Evolutionary conservation across 2,888 invertebrate genomes (phyloP), one percentile per base, ranked within the genome.

Genomic region (Amphipoea lucens): DNA sequence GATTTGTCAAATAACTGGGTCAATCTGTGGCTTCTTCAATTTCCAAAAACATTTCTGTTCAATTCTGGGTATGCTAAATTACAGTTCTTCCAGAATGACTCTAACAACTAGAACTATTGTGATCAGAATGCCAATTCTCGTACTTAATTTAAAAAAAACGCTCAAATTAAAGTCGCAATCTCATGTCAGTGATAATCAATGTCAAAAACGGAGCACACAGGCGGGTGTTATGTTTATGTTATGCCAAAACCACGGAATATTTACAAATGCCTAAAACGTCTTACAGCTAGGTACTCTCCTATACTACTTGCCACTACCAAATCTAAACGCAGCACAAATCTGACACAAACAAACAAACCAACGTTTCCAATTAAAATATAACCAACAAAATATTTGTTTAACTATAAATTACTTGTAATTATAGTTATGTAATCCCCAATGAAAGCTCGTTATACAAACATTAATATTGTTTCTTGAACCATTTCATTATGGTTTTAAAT

Each of bases 321-420:
- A 29, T 42, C 17, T 5, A 79, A 80, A 75, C 75, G 29, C 23
- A 81, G 17, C 23, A 63, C 5, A 69, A 63, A 81, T 40, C 42
- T 6, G 17, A 71, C 23, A 4, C 14, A 72, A 29, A 62, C n/a
- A 79, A 78, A 85, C 76, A 80, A 74, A 84, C 73, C 45, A 83
- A 84, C 70, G 73, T 77, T 86, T 78, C 83, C 76, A 88, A 90
- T 89, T 86, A 87, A 65, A 77, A 78, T 83, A 82, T 78, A 74
- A 81, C 76, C 63, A 80, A 86, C 78, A 67, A 75, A 87, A 88
- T 90, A 86, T 92, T 91, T 90, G 89, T 89, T 90, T 89, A 89
- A 85, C 86, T 80, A 91, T 91, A 92, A 91, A 92, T 92, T 88
- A 89, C 83, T 85, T 71, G 82, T 87, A 91, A 92, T 92, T 91